Evolutionary conservation across 2,888 invertebrate species (phyloP).

Genomic region (Monochamus alternatus): DNA sequence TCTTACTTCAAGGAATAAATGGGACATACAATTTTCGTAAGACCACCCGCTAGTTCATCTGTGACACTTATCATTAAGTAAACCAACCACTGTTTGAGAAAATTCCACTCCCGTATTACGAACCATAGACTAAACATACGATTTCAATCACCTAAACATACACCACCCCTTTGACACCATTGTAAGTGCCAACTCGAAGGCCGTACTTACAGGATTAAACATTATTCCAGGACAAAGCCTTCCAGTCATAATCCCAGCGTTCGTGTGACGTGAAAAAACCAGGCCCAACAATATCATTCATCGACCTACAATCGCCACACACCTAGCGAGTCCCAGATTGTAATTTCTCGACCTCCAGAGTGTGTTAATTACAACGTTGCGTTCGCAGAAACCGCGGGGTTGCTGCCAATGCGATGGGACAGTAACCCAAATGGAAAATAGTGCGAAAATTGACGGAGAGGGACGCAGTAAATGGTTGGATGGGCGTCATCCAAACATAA

Average conservation of each 20-base stretch:
- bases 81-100: background rate
- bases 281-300: constrained; percentile 46
- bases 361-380: constrained; percentile 65
- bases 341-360: constrained; percentile 62
- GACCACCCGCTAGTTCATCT: no score
- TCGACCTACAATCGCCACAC: constrained; percentile 38
- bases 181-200: constrained; percentile 28
- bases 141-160: background rate
- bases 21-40: no score
- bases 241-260: constrained; percentile 27
- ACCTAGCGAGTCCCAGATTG: constrained; percentile 49
- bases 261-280: constrained; percentile 40
- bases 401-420: constrained; percentile 33
- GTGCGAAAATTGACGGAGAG: constrained; percentile 1
- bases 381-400: constrained; percentile 63
- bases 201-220: constrained; percentile 41
- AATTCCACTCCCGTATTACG: background rate
- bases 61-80: background rate
- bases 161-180: constrained; percentile 11
- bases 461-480: constrained; percentile 38
- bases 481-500: constrained; percentile 44
- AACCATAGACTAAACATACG: constrained; percentile 2
- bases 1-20: no score
- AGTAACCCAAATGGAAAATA: constrained; percentile 22
- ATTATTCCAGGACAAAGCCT: constrained; percentile 29